Percentiles rank a stretch among this genome's conserved stretches.
Conservation (phyloP, 2,797 vertebrate genomes). For the Sebastes taczanowskii region DNA sequence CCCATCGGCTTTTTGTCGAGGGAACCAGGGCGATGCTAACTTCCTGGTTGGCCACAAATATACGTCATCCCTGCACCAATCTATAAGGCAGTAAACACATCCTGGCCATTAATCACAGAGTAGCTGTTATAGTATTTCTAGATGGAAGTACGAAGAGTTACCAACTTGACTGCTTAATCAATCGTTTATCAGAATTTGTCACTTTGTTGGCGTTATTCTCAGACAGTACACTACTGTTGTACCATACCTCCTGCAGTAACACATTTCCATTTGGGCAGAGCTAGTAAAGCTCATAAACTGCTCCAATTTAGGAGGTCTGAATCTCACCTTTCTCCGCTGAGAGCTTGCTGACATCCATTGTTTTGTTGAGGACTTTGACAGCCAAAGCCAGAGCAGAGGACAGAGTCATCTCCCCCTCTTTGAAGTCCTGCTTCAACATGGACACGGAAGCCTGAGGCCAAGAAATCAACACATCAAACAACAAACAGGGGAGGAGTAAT, state of each 20-base stretch:
- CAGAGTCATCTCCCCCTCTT: conserved; percentile 96
- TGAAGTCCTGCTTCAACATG: conserved; percentile 99
- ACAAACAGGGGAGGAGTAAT: not conserved
- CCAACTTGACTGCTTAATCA: not conserved
- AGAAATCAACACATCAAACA: not conserved
- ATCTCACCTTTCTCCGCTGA: conserved; percentile 96
- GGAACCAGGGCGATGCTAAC: too few species aligned
- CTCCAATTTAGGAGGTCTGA: not conserved
- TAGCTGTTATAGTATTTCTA: not conserved
- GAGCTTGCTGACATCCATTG: conserved; percentile 99
- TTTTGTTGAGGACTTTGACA: conserved; percentile 98
- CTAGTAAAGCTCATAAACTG: not conserved
- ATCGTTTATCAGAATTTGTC: not conserved
- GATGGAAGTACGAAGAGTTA: not conserved
- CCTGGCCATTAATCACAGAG: not conserved
- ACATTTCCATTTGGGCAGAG: not conserved
- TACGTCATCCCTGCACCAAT: too few species aligned
- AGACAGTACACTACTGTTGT: not conserved
- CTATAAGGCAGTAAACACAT: not conserved
- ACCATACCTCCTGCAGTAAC: not conserved
- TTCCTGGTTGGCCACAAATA: too few species aligned
- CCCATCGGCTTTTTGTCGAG: too few species aligned
- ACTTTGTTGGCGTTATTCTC: not conserved
- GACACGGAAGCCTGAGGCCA: conserved; percentile 92
- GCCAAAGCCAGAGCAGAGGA: conserved; percentile 93